A percentile compares a stretch with the other conserved stretches of the same genome.
These are phyloP conservation scores for Caenorhabditis zanzibari DNA, from an alignment of 2,888 invertebrate genomes.

Conservation along the genomic window DNA sequence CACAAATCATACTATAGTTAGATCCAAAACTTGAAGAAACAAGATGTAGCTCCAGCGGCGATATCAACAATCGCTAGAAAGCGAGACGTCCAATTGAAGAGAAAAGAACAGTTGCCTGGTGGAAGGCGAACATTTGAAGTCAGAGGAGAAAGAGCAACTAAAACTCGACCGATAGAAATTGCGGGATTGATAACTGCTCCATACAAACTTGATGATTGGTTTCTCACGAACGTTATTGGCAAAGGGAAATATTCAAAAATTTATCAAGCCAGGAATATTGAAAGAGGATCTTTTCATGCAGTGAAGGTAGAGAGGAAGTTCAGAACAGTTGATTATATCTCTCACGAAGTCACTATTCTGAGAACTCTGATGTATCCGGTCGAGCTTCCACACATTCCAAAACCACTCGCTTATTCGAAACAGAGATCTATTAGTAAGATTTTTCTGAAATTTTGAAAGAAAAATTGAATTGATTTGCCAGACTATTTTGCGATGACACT, in stretches of 20 bases:
- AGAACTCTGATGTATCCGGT: slow-evolving; percentile 19
- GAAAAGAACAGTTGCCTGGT: no score
- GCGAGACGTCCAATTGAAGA: no score
- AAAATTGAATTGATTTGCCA: neutral
- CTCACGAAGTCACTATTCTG: slow-evolving; percentile 12
- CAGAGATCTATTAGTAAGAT: neutral
- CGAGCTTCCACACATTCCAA: slow-evolving; percentile 20
- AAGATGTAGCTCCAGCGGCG: no score
- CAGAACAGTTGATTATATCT: neutral
- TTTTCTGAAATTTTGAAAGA: no score
- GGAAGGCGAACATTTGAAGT: no score
- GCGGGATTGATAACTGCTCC: neutral
- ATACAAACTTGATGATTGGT: slow-evolving; percentile 11
- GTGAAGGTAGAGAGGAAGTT: neutral
- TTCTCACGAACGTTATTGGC: neutral
- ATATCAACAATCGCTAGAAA: no score
- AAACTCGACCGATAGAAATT: neutral
- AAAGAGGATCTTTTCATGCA: neutral
- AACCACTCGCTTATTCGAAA: slow-evolving; percentile 2
- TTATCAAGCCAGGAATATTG: neutral
- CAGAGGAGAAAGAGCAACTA: no score
- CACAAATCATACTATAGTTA: no score
- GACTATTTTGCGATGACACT: slow-evolving; percentile 34
- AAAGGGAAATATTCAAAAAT: slow-evolving; percentile 14
- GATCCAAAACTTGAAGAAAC: no score